phyloP scores from a whole-genome alignment of 2,888 invertebrate species.

The Laspeyria flexula region DNA sequence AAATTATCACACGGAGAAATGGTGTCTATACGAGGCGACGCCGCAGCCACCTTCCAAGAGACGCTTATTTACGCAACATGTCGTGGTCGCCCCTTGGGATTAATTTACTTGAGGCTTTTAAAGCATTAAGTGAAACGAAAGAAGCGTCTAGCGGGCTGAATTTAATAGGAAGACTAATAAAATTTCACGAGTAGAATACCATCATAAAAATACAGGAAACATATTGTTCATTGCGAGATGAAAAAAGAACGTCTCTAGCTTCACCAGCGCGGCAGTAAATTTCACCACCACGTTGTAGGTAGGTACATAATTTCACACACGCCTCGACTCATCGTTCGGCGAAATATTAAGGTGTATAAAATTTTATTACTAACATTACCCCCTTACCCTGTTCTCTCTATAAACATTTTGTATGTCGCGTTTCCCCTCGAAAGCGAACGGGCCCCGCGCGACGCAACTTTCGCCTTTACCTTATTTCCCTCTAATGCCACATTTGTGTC shows the following conservation, averaged over 20 bases:
- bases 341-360: conserved; percentile 84
- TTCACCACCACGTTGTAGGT: conserved; percentile 61
- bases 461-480: conserved; percentile 70
- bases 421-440: conserved; percentile 49
- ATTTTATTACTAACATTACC: conserved; percentile 83
- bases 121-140: conserved; percentile 50
- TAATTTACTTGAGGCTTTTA: conserved; percentile 68
- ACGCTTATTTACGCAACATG: conserved; percentile 71
- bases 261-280: conserved; percentile 65
- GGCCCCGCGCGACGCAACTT: conserved; percentile 50
- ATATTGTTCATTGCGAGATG: conserved; percentile 38
- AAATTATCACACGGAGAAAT: conserved; percentile 76
- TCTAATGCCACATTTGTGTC: conserved; percentile 81
- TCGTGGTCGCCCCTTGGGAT: conserved; percentile 66
- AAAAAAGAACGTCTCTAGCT: conserved; percentile 51
- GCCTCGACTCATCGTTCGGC: conserved; percentile 80
- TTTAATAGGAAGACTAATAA: conserved; percentile 38
- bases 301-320: conserved; percentile 80
- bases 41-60: conserved; percentile 54
- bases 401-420: conserved; percentile 77
- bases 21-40: conserved; percentile 59
- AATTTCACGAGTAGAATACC: conserved; percentile 19
- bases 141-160: conserved; percentile 24
- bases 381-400: conserved; percentile 74
- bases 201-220: conserved; percentile 26